Evolutionary conservation across 2,888 invertebrate genomes (phyloP).

Genomic region (Melinopterus prodromus): DNA sequence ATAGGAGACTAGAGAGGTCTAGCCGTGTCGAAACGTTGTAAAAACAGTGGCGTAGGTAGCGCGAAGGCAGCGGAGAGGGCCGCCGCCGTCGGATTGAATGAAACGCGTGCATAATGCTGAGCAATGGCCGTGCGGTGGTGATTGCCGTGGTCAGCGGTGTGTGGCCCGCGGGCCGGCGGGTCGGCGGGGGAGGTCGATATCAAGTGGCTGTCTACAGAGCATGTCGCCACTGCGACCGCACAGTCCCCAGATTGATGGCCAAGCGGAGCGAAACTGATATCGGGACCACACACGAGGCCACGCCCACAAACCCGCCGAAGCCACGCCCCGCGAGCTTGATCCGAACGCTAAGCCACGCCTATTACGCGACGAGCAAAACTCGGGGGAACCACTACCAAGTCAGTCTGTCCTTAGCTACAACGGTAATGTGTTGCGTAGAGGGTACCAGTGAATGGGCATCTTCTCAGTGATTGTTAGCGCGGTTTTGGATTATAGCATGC

Average conservation of each 20-base stretch:
- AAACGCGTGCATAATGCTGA: constrained; percentile 52
- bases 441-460: constrained; percentile 39
- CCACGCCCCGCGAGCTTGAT: constrained; percentile 16
- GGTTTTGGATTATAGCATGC: constrained; percentile 10
- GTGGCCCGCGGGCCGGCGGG: constrained; percentile 50
- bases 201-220: constrained; percentile 62
- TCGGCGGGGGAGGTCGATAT: constrained; percentile 54
- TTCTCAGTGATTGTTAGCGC: constrained; percentile 34
- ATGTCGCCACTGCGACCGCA: constrained; percentile 63
- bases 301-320: constrained; percentile 13
- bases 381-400: constrained; percentile 42
- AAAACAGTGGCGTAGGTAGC: constrained; percentile 15
- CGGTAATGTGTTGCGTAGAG: constrained; percentile 42
- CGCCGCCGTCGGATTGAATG: constrained; percentile 47
- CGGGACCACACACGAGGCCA: constrained; percentile 53
- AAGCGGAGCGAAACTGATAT: constrained; percentile 59
- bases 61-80: constrained; percentile 25
- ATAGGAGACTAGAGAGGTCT: background rate
- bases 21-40: constrained; percentile 12
- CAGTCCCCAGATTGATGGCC: constrained; percentile 60
- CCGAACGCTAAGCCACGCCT: constrained; percentile 13
- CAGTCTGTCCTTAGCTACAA: constrained; percentile 48
- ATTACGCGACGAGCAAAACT: background rate
- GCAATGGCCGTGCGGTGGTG: constrained; percentile 54
- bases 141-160: constrained; percentile 50